Conservation (phyloP, 2,888 invertebrate species). For the Harpalus rufipes region DNA sequence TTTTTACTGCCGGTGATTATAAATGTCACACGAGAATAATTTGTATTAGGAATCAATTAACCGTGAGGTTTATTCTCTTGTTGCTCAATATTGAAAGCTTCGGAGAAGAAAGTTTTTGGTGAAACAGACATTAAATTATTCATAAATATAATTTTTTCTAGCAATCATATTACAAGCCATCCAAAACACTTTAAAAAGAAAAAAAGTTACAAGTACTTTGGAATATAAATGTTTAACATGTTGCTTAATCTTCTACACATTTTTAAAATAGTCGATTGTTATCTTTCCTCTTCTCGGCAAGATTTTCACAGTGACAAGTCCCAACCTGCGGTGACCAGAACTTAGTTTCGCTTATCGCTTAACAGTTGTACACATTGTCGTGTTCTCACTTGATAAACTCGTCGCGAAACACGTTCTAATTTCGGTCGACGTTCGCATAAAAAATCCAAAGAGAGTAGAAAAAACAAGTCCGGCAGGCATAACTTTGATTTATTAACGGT, state of each 20-base stretch:
- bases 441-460: slow-evolving; percentile 55
- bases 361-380: slow-evolving; percentile 38
- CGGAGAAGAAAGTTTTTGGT: slow-evolving; percentile 14
- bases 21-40: slow-evolving; percentile 37
- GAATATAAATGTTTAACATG: too few relatives aligned
- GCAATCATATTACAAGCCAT: too few relatives aligned
- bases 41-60: slow-evolving; percentile 35
- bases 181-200: too few relatives aligned
- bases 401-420: slow-evolving; percentile 55
- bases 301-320: neutral
- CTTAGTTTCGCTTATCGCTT: slow-evolving; percentile 13
- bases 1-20: slow-evolving; percentile 42
- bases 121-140: neutral
- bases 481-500: slow-evolving; percentile 64
- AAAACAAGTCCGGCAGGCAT: slow-evolving; percentile 58
- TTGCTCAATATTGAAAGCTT: neutral
- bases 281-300: neutral
- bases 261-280: neutral
- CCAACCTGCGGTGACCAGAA: slow-evolving; percentile 13
- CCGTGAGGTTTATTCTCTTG: neutral
- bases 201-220: too few relatives aligned
- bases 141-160: neutral
- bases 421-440: slow-evolving; percentile 57
- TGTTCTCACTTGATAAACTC: slow-evolving; percentile 56
- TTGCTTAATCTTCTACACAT: neutral